Evolutionary conservation across 23 tunicate genomes (phyloP), one percentile per base, ranked within the genome.

Genomic region (Aplidium turbinatum): DNA sequence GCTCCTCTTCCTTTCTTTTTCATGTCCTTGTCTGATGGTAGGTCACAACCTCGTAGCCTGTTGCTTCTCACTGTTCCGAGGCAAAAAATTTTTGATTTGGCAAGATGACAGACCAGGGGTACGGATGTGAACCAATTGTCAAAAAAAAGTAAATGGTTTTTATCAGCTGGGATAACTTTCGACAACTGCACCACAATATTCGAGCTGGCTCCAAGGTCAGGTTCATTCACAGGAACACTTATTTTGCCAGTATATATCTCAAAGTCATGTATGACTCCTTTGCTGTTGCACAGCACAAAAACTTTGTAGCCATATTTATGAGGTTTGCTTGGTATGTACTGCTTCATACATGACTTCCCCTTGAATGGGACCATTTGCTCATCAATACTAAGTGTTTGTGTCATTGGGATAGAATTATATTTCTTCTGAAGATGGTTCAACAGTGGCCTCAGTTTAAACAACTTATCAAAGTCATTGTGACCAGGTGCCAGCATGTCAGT

Each of bases 61-160:
- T 71, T 71, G 36, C 61, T 71, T 48, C 63, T 31, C 3, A 71
- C 47, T 48, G 64, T 71, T 13, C 19, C 62, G 5, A 71, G 22
- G 60, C 47, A 33, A 50, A 48, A 51, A 11, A 50, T 71, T 5
- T 29, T 25, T 30, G 27, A 31, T 71, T 71, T 28, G 3, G 38
- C 61, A 16, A 71, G 63, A 7, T 48, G 38, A 18, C 22, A 13
- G 21, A 71, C 7, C 61, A 71, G 36, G 22, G 36, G 22, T 31
- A 71, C 6, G 36, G 62, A 72, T 4, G 65, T 51, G 52, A 51
- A 72, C 61, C 62, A 72, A 51, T 72, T 72, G 77, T 72, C 77
- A 51, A 72, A 72, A 52, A 1, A 72, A 6, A 72, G 38, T 18
- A 50, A 16, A 30, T 72, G 63, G 63, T 72, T 72, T 1, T 26